Base-by-base conservation (phyloP, 2,797 vertebrate species). In the Danio tinwini region DNA sequence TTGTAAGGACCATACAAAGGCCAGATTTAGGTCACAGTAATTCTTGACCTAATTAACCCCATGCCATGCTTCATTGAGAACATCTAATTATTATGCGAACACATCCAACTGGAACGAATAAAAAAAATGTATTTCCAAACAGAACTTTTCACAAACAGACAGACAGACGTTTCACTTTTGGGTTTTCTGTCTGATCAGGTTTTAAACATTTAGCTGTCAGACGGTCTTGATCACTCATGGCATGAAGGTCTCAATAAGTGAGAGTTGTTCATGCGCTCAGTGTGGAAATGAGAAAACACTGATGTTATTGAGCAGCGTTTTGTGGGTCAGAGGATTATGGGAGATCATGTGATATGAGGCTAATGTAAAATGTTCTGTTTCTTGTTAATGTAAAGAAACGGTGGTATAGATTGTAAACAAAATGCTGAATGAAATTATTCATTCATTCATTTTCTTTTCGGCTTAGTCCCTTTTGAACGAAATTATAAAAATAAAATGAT, bases 231-330 rank as follows among this genome's bases (percentile, higher is more conserved):
- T 75, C 29, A 14, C 45, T 40, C 16, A 39, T 64, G 16, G 10
- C n/a, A 40, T 13, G 6, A 16, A 63, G 17, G 56, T 40, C 9
- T 50, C 37, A 17, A 19, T 9, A 19, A 67, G 52, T 10, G 17
- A 76, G 2, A 7, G 12, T 53, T 56, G 4, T 6, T 40, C 7
- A 52, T 29, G 12, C 2, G 6, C 42, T 75, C 14, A 17, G 29
- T 68, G 64, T 52, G 85, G 29, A 82, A 53, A 80, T 58, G 85
- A 53, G 73, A 52, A 45, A 80, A 85, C 78, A 81, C 63, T 67
- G 49, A 65, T 72, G 77, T 49, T 79, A 68, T 85, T 87, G 68
- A 78, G 8, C 52, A 78, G 73, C 50, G 37, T 61, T 29, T 29
- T 59, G 83, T 78, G 62, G 17, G 50, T 67, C 76, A 53, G 58